Evolutionary conservation across 2,888 invertebrate species (phyloP).

Genomic region (Lasioglossum figueresi): DNA sequence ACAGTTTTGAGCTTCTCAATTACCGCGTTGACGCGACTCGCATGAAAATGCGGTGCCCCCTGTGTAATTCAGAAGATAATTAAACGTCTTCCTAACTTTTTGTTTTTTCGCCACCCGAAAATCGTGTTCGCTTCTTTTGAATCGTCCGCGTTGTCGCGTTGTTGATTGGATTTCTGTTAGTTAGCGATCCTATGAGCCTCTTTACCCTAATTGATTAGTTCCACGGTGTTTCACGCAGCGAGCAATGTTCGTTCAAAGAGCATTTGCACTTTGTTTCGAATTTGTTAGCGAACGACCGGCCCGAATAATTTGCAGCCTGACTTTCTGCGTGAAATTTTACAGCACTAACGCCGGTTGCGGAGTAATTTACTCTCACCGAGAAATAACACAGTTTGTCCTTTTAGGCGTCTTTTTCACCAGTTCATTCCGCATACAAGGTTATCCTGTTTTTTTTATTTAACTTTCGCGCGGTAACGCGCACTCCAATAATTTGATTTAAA

Average conservation of each 20-base stretch:
- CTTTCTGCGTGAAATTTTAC: background rate
- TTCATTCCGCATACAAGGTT: background rate
- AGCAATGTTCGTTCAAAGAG: background rate
- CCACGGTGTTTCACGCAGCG: background rate
- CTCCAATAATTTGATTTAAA: slow-evolving; percentile 7
- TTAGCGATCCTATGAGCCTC: background rate
- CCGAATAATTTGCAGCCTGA: background rate
- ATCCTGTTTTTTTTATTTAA: background rate
- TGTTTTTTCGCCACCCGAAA: slow-evolving; percentile 8
- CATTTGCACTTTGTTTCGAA: background rate
- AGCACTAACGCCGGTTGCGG: background rate
- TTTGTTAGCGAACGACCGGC: background rate
- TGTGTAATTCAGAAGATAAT: slow-evolving; percentile 60
- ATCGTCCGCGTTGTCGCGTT: background rate
- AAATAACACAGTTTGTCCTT: background rate
- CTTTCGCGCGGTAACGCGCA: background rate
- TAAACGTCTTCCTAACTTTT: slow-evolving; percentile 51
- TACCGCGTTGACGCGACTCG: slow-evolving; percentile 43
- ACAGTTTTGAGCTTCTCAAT: slow-evolving; percentile 69
- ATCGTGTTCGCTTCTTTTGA: slow-evolving; percentile 13
- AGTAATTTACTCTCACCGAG: background rate
- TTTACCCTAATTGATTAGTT: background rate
- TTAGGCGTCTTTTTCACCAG: background rate
- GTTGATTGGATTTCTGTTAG: background rate
- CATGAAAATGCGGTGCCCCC: slow-evolving; percentile 23